Percentiles rank a stretch among this genome's conserved stretches.
Conservation (phyloP, 2,113 vertebrate species). For the Engystomops pustulosus region DNA sequence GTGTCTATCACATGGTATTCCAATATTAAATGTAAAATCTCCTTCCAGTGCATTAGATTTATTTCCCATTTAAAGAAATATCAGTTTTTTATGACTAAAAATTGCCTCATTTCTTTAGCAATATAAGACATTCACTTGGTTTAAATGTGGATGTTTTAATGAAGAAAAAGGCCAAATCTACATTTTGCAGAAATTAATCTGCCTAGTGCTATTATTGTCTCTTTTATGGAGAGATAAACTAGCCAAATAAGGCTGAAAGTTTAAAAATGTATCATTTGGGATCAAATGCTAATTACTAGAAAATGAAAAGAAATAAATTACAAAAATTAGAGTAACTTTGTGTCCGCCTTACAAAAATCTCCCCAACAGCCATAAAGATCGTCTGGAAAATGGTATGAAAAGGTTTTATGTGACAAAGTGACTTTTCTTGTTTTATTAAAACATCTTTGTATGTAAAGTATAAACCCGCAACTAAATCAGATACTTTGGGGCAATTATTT, state of each 20-base stretch:
- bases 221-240: conserved; percentile 16
- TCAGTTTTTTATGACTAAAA: background rate
- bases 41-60: conserved; percentile 5
- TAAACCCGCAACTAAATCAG: too few relatives aligned
- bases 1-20: background rate
- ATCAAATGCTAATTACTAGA: background rate
- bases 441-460: background rate
- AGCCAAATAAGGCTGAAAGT: background rate
- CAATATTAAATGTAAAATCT: background rate
- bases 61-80: background rate
- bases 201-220: conserved; percentile 11
- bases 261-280: background rate
- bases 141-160: conserved; percentile 27
- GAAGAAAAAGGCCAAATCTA: conserved; percentile 29
- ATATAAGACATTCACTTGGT: background rate
- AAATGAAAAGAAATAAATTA: conserved; percentile 7
- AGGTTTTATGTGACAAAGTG: background rate
- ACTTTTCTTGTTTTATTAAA: background rate
- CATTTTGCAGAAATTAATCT: conserved; percentile 22
- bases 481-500: too few relatives aligned
- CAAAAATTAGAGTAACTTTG: background rate
- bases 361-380: background rate
- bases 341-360: background rate
- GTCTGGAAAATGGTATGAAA: background rate
- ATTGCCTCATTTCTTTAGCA: background rate